phyloP scores from a whole-genome alignment of 2,113 vertebrate species.

The Lipophrys pholis region DNA sequence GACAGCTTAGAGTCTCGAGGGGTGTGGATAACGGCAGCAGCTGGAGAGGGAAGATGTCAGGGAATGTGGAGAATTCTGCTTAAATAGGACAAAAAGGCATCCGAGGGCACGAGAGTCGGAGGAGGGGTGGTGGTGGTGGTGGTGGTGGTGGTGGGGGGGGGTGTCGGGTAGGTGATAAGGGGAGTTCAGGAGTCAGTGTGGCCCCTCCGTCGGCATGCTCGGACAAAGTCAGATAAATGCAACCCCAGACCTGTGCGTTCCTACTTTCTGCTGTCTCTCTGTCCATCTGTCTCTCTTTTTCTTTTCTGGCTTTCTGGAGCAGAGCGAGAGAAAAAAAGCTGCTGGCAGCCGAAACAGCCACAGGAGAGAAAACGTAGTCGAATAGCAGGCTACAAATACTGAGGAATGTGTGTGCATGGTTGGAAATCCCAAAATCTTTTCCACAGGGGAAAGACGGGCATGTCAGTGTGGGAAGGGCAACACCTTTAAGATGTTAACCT shows the following conservation, averaged over 20 bases:
- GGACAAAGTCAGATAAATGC: conserved; percentile 17
- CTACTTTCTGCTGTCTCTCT: conserved; percentile 16
- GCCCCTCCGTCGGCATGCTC: not conserved
- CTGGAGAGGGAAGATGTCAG: conserved; percentile 56
- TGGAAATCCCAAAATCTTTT: too few relatives aligned
- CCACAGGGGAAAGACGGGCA: too few relatives aligned
- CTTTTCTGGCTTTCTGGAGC: conserved; percentile 42
- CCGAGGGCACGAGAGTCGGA: not conserved
- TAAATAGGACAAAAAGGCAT: conserved; percentile 34
- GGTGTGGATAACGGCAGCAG: conserved; percentile 54
- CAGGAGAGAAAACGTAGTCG: conserved; percentile 42
- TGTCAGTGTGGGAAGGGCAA: too few relatives aligned
- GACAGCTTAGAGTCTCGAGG: conserved; percentile 57
- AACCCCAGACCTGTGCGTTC: conserved; percentile 11
- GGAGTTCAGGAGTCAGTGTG: conserved; percentile 13
- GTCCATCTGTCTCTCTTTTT: conserved; percentile 16
- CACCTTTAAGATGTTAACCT: too few relatives aligned
- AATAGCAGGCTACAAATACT: conserved; percentile 63
- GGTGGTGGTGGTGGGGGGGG: too few relatives aligned
- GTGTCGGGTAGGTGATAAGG: not conserved
- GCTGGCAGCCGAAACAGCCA: conserved; percentile 55
- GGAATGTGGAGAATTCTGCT: conserved; percentile 61
- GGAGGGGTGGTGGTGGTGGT: too few relatives aligned
- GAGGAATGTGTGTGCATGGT: conserved; percentile 39
- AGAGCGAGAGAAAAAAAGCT: conserved; percentile 43